Conservation (phyloP, 2,888 invertebrate genomes). For the Drosophila mimetica region DNA sequence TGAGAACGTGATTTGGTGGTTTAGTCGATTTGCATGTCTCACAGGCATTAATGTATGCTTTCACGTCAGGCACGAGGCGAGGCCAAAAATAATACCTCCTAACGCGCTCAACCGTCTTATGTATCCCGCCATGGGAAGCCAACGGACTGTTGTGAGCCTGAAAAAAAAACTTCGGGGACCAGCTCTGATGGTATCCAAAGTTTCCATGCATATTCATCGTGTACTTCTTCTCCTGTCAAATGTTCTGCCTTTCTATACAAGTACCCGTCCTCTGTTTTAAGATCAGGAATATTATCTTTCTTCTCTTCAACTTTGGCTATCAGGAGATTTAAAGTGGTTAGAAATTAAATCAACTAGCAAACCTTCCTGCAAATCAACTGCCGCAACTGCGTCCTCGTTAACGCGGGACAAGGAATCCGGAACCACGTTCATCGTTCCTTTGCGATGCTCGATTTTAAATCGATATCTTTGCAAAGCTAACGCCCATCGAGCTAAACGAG, state of each 20-base stretch:
- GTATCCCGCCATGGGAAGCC: neutral
- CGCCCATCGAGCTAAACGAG: neutral
- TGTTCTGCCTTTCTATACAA: neutral
- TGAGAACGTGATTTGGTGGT: neutral
- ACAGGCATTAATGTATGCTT: neutral
- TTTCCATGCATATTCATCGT: neutral
- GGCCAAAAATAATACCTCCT: neutral
- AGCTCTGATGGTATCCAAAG: neutral
- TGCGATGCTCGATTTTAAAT: neutral
- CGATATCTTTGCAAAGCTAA: neutral
- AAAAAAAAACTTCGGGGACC: neutral
- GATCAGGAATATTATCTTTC: neutral
- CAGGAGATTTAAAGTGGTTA: neutral
- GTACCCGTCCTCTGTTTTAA: neutral
- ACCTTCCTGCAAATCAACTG: neutral
- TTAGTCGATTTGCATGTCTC: neutral
- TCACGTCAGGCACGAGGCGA: neutral
- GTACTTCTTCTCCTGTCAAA: neutral
- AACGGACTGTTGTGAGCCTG: neutral
- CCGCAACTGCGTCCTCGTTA: neutral
- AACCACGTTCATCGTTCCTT: neutral
- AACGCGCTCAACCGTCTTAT: neutral
- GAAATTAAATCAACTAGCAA: neutral
- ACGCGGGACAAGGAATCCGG: neutral
- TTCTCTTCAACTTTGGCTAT: neutral